A percentile compares a stretch with the other conserved stretches of the same genome.
phyloP scores from a whole-genome alignment of 2,797 vertebrate genomes.

The Molossus alvarezi region DNA sequence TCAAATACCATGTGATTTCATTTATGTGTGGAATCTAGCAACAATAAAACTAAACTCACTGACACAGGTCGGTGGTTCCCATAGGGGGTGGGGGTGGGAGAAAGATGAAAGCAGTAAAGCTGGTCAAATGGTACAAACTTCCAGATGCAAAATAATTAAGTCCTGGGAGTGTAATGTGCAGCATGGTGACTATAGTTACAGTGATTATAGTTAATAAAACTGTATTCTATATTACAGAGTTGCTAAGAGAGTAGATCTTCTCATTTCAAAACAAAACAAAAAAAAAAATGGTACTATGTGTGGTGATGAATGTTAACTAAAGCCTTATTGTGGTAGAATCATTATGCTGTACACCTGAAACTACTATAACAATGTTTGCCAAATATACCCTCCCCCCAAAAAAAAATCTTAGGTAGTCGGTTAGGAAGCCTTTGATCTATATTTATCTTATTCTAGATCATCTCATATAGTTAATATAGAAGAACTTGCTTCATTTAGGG shows the following conservation, averaged over 20 bases:
- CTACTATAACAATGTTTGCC: background rate
- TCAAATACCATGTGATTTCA: background rate
- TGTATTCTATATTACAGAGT: background rate
- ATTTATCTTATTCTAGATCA: background rate
- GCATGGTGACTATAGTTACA: background rate
- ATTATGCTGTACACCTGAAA: background rate
- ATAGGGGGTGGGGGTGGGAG: accelerated
- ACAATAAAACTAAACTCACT: background rate
- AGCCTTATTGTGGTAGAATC: background rate
- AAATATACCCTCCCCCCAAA: background rate
- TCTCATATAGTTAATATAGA: background rate
- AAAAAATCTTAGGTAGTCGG: background rate
- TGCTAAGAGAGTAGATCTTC: background rate
- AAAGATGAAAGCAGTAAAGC: background rate
- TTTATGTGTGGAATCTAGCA: background rate
- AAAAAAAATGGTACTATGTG: background rate
- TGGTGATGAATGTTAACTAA: background rate
- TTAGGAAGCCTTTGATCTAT: background rate
- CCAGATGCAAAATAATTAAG: background rate
- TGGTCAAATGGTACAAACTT: background rate
- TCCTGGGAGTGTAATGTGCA: background rate
- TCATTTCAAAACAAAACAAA: background rate
- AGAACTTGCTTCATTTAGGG: background rate
- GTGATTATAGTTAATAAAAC: background rate
- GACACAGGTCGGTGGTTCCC: background rate